Evolutionary conservation across 2,113 vertebrate species (phyloP), one percentile per base, ranked within the genome.

Genomic region (Hippopotamus amphibius): DNA sequence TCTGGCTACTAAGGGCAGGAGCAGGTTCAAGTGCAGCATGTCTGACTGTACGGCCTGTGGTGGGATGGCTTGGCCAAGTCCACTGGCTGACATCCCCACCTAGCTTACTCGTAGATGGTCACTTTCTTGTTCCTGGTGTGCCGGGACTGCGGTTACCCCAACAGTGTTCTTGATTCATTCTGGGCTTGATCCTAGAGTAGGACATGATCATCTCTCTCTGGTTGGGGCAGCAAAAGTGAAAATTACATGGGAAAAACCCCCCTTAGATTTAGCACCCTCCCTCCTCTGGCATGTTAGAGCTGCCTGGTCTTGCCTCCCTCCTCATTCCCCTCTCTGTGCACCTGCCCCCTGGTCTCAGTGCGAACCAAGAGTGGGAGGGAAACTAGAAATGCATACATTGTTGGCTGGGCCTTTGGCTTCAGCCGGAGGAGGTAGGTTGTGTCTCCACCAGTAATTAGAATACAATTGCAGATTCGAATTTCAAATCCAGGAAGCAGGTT

Each of bases 371-470:
- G 6, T 33, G n/a, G 61, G 66, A 80, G 48, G 48, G 65, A 55
- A 80, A 61, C 21, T 81, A 55, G 80, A 94, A 86, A 95, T 37
- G 37, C 10, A 1, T 57, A 71, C 14, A 14, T 48, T 69, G 26
- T 90, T 92, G 77, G 74, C 79, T 41, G 88, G 97, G 37, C 79
- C 77, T 69, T 57, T 50, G 57, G 65, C 90, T 93, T 74, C 1
- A 53, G 65, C 77, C 76, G 50, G 48, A 71, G 21, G 68, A 90
- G 74, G 53, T 84, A 92, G 84, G 55, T 48, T 86, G 69, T 79
- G 50, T 57, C 69, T 43, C 66, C 81, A 74, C 84, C 46, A 77
- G 21, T 81, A 59, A 86, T 71, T 69, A 74, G 79, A 79, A 93
- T 89, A 72, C 37, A 91, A 61, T 28, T 59, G 7, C 61, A 94